phyloP scores from a whole-genome alignment of 2,113 vertebrate species.

The Cranoglanis bouderius region DNA sequence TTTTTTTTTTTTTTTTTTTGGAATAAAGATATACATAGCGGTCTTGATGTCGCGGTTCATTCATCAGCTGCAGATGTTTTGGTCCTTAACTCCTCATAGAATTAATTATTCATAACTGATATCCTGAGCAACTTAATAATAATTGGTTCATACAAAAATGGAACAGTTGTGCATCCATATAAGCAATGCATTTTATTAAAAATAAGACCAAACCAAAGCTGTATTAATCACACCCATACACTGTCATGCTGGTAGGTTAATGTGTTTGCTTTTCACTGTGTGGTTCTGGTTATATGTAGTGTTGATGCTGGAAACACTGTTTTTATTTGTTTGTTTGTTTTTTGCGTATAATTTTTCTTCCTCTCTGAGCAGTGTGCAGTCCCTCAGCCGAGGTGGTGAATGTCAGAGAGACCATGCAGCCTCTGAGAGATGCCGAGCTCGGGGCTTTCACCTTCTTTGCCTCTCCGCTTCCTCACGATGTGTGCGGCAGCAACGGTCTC shows the following conservation, averaged over 20 bases:
- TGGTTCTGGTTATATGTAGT: not conserved
- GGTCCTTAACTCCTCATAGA: not conserved
- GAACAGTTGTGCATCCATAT: not conserved
- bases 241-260: not conserved
- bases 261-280: not conserved
- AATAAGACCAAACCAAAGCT: not conserved
- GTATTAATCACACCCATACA: not conserved
- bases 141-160: not conserved
- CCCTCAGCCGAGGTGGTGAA: not conserved
- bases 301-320: not conserved
- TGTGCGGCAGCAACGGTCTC: conserved; percentile 97
- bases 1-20: not conserved
- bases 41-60: not conserved
- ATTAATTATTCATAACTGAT: not conserved
- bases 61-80: not conserved
- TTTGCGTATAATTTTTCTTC: no score
- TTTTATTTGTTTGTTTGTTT: not conserved
- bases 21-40: not conserved
- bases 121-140: not conserved
- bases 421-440: conserved; percentile 86
- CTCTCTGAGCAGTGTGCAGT: not conserved
- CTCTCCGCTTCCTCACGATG: conserved; percentile 94
- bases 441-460: conserved; percentile 97
- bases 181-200: not conserved
- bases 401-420: conserved; percentile 76